Conservation (phyloP, 2,797 vertebrate species). For the Paratrypauchen microcephalus region DNA sequence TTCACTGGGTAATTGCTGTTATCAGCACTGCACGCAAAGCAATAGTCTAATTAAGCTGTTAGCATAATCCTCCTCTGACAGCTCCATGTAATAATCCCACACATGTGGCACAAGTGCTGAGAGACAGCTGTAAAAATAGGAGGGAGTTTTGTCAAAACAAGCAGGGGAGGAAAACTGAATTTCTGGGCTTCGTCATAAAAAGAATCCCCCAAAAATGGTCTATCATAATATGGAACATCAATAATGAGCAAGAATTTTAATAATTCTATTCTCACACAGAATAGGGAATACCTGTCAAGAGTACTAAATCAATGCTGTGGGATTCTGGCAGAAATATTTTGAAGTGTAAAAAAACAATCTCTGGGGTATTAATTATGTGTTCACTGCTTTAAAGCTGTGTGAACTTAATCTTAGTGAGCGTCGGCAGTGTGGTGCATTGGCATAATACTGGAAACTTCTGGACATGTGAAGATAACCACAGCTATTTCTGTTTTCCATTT, state of each 20-base stretch:
- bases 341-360: slow-evolving; percentile 9
- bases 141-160: slow-evolving; percentile 28
- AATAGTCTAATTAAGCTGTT: slow-evolving; percentile 57
- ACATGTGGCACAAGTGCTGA: slow-evolving; percentile 48
- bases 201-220: slow-evolving; percentile 16
- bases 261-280: slow-evolving; percentile 4
- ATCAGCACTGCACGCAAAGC: slow-evolving; percentile 43
- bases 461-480: slow-evolving; percentile 3
- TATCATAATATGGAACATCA: neutral
- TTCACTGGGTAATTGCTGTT: slow-evolving; percentile 41
- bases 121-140: slow-evolving; percentile 46
- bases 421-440: neutral
- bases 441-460: neutral
- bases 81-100: slow-evolving; percentile 50
- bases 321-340: slow-evolving; percentile 7
- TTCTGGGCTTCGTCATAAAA: slow-evolving; percentile 24
- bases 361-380: slow-evolving; percentile 10
- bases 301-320: neutral
- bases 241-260: neutral
- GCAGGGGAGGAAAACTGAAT: slow-evolving; percentile 7
- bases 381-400: slow-evolving; percentile 4
- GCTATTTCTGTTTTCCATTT: neutral
- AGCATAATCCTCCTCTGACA: slow-evolving; percentile 54
- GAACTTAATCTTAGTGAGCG: neutral
- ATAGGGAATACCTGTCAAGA: slow-evolving; percentile 4